phyloP scores from a whole-genome alignment of 1,140 invertebrate genomes.

The Lucilia sericata region DNA sequence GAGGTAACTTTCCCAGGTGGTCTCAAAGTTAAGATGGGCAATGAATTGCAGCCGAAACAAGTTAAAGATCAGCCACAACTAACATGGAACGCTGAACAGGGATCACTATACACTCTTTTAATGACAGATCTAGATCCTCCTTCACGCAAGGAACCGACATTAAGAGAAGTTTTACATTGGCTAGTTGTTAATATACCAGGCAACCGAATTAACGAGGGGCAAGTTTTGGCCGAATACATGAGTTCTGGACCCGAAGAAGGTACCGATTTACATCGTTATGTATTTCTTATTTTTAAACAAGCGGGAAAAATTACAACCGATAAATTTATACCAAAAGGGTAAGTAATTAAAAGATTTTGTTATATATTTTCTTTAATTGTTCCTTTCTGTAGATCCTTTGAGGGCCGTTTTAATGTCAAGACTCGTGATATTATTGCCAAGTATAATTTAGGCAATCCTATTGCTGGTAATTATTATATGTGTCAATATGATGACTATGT shows the following conservation, averaged over 20 bases:
- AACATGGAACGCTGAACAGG: slow-evolving; percentile 73
- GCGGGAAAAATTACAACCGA: slow-evolving; percentile 56
- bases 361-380: slow-evolving; percentile 55
- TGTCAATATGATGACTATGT: slow-evolving; percentile 94
- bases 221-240: slow-evolving; percentile 83
- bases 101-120: slow-evolving; percentile 80
- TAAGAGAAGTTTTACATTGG: slow-evolving; percentile 93
- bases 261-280: slow-evolving; percentile 90
- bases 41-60: slow-evolving; percentile 81
- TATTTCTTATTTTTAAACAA: slow-evolving; percentile 90
- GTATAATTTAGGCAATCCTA: slow-evolving; percentile 82
- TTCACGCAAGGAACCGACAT: slow-evolving; percentile 79
- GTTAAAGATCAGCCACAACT: slow-evolving; percentile 78
- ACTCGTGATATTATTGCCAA: slow-evolving; percentile 87
- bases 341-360: slow-evolving; percentile 47
- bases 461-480: slow-evolving; percentile 93
- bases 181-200: slow-evolving; percentile 92
- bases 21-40: slow-evolving; percentile 76
- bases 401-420: slow-evolving; percentile 81
- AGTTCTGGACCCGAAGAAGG: slow-evolving; percentile 88
- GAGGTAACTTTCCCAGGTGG: slow-evolving; percentile 74
- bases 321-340: slow-evolving; percentile 60
- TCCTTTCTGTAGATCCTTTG: slow-evolving; percentile 69
- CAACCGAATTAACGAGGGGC: slow-evolving; percentile 78
- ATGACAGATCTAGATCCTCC: slow-evolving; percentile 93